Conservation (phyloP, 2,797 vertebrate species). For the Channa striata region DNA sequence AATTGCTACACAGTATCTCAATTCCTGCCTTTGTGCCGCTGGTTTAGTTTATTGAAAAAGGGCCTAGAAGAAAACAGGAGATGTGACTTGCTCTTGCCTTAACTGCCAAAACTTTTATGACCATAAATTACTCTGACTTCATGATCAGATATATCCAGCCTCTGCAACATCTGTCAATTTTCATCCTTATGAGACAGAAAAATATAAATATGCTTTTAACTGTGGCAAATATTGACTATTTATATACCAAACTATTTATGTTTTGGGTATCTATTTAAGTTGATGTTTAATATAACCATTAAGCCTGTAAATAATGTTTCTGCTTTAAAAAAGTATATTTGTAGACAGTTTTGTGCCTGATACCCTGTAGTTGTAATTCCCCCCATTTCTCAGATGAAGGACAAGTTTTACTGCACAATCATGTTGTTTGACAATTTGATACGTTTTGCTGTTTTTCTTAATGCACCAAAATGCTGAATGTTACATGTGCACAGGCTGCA, state of each 20-base stretch:
- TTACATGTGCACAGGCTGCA: conserved; percentile 15
- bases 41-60: conserved; percentile 6
- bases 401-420: conserved; percentile 31
- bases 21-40: background rate
- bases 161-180: conserved; percentile 1
- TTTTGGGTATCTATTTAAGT: conserved; percentile 65
- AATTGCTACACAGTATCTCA: conserved; percentile 6
- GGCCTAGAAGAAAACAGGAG: conserved; percentile 13
- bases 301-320: conserved; percentile 71
- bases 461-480: conserved; percentile 41
- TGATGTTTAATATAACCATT: conserved; percentile 68
- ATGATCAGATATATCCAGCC: too few relatives aligned
- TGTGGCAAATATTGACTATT: conserved; percentile 62
- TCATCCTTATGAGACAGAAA: conserved; percentile 17
- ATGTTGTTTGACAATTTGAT: conserved; percentile 17
- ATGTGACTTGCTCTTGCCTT: conserved; percentile 29
- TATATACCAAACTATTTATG: conserved; percentile 67
- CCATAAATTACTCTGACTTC: too few relatives aligned
- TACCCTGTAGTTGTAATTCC: conserved; percentile 42
- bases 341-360: conserved; percentile 27
- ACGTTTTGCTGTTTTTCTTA: conserved; percentile 22
- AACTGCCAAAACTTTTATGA: conserved; percentile 22
- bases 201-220: conserved; percentile 29
- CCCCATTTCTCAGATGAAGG: conserved; percentile 56
- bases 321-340: conserved; percentile 49